These are phyloP conservation scores for Oryzias sinensis DNA, from an alignment of 2,797 vertebrate genomes.

Conservation along the genomic window DNA sequence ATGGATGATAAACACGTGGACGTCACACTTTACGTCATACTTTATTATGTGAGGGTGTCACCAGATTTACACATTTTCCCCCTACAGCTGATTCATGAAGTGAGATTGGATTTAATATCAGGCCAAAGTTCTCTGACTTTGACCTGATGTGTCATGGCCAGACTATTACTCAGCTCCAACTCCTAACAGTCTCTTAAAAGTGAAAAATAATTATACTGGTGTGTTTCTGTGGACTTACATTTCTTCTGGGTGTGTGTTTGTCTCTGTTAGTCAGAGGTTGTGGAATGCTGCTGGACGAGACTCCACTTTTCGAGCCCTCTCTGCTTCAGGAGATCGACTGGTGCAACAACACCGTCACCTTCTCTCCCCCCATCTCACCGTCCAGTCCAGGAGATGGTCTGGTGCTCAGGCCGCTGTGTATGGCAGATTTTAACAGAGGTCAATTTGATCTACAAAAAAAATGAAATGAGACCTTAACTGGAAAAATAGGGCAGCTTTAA, in stretches of 20 bases:
- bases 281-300: conserved; percentile 87
- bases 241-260: neutral
- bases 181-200: no score
- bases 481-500: neutral
- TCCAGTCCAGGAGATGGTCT: conserved; percentile 86
- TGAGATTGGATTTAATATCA: conserved; percentile 18
- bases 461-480: no score
- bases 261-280: conserved; percentile 32
- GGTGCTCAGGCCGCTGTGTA: conserved; percentile 89
- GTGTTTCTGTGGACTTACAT: conserved; percentile 2
- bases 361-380: conserved; percentile 88
- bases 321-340: conserved; percentile 92
- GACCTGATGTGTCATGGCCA: conserved; percentile 8
- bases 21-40: neutral
- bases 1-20: neutral
- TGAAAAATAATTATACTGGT: neutral
- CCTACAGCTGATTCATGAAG: neutral
- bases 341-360: conserved; percentile 82
- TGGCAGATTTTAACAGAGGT: conserved; percentile 90
- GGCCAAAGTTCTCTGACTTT: conserved; percentile 46
- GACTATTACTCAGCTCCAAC: neutral
- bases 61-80: neutral
- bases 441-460: neutral
- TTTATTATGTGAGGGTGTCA: neutral
- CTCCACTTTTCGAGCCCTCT: conserved; percentile 88